These are phyloP conservation scores for Resseliella maxima DNA, from an alignment of 2,888 invertebrate genomes.

Conservation along the genomic window DNA sequence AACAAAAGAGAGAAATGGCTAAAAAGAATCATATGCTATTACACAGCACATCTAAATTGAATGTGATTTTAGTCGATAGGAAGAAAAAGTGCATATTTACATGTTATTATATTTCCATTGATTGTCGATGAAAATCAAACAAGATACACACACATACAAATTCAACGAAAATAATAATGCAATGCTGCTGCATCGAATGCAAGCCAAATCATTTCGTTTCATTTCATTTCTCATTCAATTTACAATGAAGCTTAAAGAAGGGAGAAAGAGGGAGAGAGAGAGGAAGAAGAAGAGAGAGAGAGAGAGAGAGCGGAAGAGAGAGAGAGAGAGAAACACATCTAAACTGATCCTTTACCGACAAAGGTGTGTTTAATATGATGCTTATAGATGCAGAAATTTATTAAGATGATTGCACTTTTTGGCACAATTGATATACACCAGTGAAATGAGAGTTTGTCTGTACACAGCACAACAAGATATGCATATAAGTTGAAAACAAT, in stretches of 20 bases:
- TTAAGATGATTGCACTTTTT: conserved; percentile 53
- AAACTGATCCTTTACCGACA: conserved; percentile 7
- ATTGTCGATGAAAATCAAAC: conserved; percentile 46
- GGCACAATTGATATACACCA: conserved; percentile 39
- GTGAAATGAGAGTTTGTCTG: background rate
- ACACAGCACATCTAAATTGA: background rate
- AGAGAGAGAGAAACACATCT: background rate
- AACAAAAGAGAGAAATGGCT: conserved; percentile 50
- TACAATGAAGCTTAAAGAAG: too few species aligned
- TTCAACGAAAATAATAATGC: background rate
- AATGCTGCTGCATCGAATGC: background rate
- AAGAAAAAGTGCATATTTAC: conserved; percentile 43
- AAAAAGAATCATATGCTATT: conserved; percentile 11
- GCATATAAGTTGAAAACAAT: conserved; percentile 3
- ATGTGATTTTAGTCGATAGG: background rate
- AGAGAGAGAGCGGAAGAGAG: background rate
- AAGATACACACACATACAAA: background rate
- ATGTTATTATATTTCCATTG: conserved; percentile 41
- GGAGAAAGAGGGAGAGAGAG: background rate
- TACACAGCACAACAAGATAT: background rate
- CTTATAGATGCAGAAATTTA: conserved; percentile 53
- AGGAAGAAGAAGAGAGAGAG: background rate
- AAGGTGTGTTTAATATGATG: conserved; percentile 53
- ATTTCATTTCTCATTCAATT: conserved; percentile 12
- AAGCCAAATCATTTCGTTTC: conserved; percentile 33